Conservation (phyloP, 2,888 invertebrate genomes). For the Siphonodentalium dalli region DNA sequence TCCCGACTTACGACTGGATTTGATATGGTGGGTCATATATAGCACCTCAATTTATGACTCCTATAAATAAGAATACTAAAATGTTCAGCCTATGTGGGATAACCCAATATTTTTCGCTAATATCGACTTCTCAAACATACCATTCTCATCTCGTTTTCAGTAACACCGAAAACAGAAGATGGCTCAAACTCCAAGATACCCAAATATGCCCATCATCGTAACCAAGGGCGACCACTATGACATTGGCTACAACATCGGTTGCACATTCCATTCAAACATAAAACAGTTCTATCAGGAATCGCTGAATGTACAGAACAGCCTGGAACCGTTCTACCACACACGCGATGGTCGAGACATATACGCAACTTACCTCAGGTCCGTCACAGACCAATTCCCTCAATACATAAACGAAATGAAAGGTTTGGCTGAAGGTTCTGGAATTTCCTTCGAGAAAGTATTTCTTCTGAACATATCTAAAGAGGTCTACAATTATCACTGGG, state of each 20-base stretch:
- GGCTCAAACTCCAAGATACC: too few relatives aligned
- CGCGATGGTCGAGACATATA: slow-evolving; percentile 23
- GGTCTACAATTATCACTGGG: slow-evolving; percentile 16
- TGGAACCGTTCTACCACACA: slow-evolving; percentile 24
- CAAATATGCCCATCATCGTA: slow-evolving; percentile 4
- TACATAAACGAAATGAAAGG: slow-evolving; percentile 37
- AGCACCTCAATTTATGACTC: too few relatives aligned
- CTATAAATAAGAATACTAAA: too few relatives aligned
- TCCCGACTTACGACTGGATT: too few relatives aligned
- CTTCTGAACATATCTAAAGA: slow-evolving; percentile 33
- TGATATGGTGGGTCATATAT: too few relatives aligned
- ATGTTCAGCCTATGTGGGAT: too few relatives aligned
- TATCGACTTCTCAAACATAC: too few relatives aligned
- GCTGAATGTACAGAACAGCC: slow-evolving; percentile 2
- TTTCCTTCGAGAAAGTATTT: slow-evolving; percentile 35
- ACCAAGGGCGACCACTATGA: slow-evolving; percentile 30
- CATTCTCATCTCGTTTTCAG: too few relatives aligned
- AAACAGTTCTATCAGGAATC: slow-evolving; percentile 18
- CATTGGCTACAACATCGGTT: slow-evolving; percentile 32
- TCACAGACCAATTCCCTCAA: slow-evolving; percentile 30
- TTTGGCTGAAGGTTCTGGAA: slow-evolving; percentile 36
- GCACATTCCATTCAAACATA: slow-evolving; percentile 27
- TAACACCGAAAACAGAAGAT: too few relatives aligned
- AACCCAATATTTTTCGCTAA: too few relatives aligned
- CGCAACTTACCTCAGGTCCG: slow-evolving; percentile 26